These are phyloP conservation scores for Cettia cetti DNA, from an alignment of 2,113 vertebrate species.

Conservation along the genomic window DNA sequence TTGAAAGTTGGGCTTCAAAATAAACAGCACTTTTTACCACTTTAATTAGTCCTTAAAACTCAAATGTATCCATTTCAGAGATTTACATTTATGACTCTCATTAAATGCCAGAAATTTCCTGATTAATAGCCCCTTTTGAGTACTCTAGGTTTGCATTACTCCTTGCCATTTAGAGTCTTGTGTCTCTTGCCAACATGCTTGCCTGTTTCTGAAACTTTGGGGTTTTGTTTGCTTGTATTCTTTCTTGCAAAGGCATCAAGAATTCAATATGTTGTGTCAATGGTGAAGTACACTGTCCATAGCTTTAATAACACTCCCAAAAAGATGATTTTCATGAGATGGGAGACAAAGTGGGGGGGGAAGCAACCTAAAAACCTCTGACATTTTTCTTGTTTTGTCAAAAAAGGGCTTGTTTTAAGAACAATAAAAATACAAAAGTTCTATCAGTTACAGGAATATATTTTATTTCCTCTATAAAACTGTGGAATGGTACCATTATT, in stretches of 20 bases:
- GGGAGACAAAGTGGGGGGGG: not conserved
- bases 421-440: not conserved
- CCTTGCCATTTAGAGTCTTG: not conserved
- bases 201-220: not conserved
- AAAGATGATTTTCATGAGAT: not conserved
- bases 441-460: not conserved
- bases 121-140: not conserved
- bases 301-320: not conserved
- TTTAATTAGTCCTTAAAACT: not conserved
- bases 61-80: not conserved
- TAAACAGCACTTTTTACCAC: not conserved
- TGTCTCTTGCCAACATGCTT: too few species aligned
- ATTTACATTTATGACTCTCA: not conserved
- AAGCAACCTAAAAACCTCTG: not conserved
- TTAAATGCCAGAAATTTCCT: not conserved
- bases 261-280: not conserved
- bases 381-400: not conserved
- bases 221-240: not conserved
- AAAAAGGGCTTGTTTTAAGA: not conserved
- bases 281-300: not conserved
- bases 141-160: not conserved
- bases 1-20: not conserved
- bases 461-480: not conserved
- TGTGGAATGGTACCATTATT: not conserved
- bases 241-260: not conserved